Conservation (phyloP, 2,888 invertebrate species). For the Drosophila picticornis region DNA sequence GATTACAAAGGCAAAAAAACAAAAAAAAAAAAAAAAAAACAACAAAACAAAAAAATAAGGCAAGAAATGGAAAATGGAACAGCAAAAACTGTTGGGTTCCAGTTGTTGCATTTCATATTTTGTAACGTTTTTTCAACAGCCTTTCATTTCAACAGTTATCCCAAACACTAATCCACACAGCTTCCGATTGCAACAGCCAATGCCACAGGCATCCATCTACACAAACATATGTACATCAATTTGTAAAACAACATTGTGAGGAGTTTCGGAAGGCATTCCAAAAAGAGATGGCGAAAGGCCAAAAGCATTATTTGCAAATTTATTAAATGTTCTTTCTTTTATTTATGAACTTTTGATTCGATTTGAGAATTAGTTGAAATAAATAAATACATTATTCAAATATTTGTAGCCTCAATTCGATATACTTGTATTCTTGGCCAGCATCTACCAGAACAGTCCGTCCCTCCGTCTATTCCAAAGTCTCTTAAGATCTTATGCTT, state of each 20-base stretch:
- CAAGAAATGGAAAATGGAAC: neutral
- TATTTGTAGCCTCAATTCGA: neutral
- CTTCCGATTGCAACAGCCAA: conserved; percentile 34
- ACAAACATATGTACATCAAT: neutral
- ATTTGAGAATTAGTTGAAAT: neutral
- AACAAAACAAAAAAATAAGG: conserved; percentile 1
- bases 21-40: neutral
- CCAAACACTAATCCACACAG: conserved; percentile 33
- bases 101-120: conserved; percentile 23
- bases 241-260: neutral
- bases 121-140: conserved; percentile 28
- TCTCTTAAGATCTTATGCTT: too few species aligned
- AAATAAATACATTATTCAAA: neutral
- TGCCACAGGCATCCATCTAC: neutral
- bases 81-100: conserved; percentile 6
- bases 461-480: too few species aligned
- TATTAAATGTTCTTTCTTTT: neutral
- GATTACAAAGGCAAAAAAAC: conserved; percentile 41
- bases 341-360: neutral
- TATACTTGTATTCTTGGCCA: too few species aligned
- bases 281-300: neutral
- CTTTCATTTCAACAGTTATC: conserved; percentile 2
- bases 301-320: neutral
- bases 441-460: too few species aligned
- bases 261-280: neutral